phyloP scores from a whole-genome alignment of 2,113 vertebrate genomes.

The Edolisoma coerulescens region DNA sequence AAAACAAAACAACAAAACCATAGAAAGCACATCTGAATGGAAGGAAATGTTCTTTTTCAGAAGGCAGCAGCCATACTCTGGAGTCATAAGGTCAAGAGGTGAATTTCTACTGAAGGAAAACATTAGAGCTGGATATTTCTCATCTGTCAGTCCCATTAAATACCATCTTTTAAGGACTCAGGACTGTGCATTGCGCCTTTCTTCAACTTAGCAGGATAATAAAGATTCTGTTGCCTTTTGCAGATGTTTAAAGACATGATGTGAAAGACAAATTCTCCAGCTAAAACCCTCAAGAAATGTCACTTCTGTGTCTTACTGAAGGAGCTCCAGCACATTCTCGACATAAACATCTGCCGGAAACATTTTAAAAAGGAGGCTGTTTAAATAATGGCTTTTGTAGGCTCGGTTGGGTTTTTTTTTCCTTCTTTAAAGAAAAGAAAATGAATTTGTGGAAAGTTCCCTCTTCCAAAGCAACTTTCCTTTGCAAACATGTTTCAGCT shows the following conservation, averaged over 20 bases:
- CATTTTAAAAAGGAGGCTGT: slow-evolving; percentile 49
- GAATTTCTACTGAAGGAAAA: slow-evolving; percentile 63
- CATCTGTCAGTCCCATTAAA: slow-evolving; percentile 63
- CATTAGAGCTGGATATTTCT: slow-evolving; percentile 48
- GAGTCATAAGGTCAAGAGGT: slow-evolving; percentile 61
- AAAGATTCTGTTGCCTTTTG: slow-evolving; percentile 72
- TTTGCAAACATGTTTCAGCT: neutral
- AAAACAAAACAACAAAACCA: slow-evolving; percentile 7
- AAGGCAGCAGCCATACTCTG: neutral
- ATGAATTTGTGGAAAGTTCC: slow-evolving; percentile 44
- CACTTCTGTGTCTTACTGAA: slow-evolving; percentile 71
- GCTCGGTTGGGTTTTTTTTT: neutral
- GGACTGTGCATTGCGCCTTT: slow-evolving; percentile 30
- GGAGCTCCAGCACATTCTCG: slow-evolving; percentile 61
- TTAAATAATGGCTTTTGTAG: slow-evolving; percentile 67
- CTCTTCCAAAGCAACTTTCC: slow-evolving; percentile 37
- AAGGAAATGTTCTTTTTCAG: slow-evolving; percentile 49
- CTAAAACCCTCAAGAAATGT: slow-evolving; percentile 78
- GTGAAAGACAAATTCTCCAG: slow-evolving; percentile 71
- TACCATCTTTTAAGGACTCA: slow-evolving; percentile 55
- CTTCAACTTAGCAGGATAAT: slow-evolving; percentile 65
- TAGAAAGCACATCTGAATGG: slow-evolving; percentile 28
- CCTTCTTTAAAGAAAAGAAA: slow-evolving; percentile 50
- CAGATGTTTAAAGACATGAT: slow-evolving; percentile 77
- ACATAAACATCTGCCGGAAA: slow-evolving; percentile 71